phyloP scores from a whole-genome alignment of 2,888 invertebrate genomes.

The Cynaeus angustus region DNA sequence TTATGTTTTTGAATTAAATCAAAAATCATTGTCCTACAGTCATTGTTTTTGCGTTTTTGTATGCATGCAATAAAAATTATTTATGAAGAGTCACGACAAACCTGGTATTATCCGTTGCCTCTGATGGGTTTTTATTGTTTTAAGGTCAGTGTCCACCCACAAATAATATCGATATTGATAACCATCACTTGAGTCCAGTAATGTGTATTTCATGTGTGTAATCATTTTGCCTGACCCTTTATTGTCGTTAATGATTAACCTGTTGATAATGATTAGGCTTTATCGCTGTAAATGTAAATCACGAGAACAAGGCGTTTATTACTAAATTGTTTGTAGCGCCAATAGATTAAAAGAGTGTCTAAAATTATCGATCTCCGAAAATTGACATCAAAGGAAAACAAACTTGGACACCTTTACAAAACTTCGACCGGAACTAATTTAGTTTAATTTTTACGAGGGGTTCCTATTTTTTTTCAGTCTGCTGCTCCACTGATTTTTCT shows the following conservation, averaged over 20 bases:
- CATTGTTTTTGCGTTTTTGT: too few species aligned
- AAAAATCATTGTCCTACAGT: too few species aligned
- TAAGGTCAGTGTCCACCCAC: not conserved
- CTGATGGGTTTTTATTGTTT: not conserved
- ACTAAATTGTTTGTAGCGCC: not conserved
- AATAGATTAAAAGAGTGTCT: not conserved
- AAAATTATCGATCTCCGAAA: conserved; percentile 22
- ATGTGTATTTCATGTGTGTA: conserved; percentile 37
- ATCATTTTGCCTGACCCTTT: conserved; percentile 27
- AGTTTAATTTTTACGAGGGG: conserved; percentile 29
- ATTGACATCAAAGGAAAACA: conserved; percentile 33
- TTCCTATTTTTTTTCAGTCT: conserved; percentile 18
- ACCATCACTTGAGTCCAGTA: conserved; percentile 5
- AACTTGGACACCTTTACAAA: conserved; percentile 14
- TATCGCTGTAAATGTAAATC: conserved; percentile 29
- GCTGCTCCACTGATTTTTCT: conserved; percentile 10
- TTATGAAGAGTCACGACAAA: not conserved
- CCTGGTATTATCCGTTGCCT: not conserved
- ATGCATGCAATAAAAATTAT: not conserved
- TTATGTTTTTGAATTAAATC: too few species aligned
- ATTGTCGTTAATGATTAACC: conserved; percentile 31
- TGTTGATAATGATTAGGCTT: conserved; percentile 37
- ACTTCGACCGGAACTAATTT: conserved; percentile 36
- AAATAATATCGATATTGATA: conserved; percentile 30
- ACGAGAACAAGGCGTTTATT: conserved; percentile 27